Percentiles rank a stretch among this genome's conserved stretches.
Conservation (phyloP, 1,140 invertebrate genomes). For the Procambarus clarkii region DNA sequence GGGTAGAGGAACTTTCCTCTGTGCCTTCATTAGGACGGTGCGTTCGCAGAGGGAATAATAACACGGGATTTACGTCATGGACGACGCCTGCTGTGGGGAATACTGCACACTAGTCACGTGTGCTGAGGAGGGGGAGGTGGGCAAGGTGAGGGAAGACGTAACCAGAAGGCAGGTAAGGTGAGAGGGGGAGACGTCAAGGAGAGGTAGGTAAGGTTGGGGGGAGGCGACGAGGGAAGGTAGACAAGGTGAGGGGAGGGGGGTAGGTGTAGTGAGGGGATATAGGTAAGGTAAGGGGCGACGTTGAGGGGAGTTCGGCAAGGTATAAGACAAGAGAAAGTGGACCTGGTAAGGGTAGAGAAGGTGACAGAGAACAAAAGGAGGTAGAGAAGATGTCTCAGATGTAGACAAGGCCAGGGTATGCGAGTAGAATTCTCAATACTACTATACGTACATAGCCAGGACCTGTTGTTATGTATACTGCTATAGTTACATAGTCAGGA, state of each 20-base stretch:
- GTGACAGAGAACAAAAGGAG: conserved; percentile 8
- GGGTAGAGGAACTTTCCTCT: background rate
- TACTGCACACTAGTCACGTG: conserved; percentile 41
- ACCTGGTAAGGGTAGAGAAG: background rate
- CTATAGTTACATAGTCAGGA: no score
- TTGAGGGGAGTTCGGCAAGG: background rate
- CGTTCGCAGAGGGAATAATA: conserved; percentile 42
- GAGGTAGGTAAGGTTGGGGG: background rate
- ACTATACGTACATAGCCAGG: no score
- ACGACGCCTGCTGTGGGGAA: conserved; percentile 20
- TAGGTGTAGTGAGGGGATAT: background rate
- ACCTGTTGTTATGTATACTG: no score
- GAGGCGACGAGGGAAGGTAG: background rate
- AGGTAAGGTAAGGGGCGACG: background rate
- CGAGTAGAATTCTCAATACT: background rate
- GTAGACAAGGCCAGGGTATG: background rate
- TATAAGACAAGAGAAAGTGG: background rate
- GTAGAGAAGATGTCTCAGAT: background rate
- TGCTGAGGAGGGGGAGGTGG: background rate
- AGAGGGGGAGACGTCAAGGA: background rate
- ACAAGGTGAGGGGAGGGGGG: background rate
- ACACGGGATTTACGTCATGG: conserved; percentile 39
- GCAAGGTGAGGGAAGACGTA: background rate
- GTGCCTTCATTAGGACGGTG: conserved; percentile 33
- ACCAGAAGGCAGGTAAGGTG: background rate